Evolutionary conservation across 2,888 invertebrate genomes (phyloP).

Genomic region (Lymantria dispar): DNA sequence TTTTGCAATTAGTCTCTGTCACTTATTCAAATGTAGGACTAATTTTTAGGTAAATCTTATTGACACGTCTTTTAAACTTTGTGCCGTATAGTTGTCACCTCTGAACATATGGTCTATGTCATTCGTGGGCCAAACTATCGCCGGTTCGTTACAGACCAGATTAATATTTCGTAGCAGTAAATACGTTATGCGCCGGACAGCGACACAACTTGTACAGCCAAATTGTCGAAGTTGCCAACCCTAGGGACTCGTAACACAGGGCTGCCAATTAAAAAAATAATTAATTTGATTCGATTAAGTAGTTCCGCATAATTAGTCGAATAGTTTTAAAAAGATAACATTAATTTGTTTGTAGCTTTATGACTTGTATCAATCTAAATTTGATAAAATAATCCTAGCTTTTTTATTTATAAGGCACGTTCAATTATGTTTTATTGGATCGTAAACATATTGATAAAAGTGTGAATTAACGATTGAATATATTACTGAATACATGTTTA

Average conservation of each 20-base stretch:
- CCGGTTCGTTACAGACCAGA: conserved; percentile 67
- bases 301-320: conserved; percentile 23
- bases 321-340: conserved; percentile 19
- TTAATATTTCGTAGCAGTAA: conserved; percentile 79
- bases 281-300: conserved; percentile 31
- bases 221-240: conserved; percentile 76
- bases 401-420: neutral
- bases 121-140: conserved; percentile 58
- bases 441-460: neutral
- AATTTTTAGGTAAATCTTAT: neutral
- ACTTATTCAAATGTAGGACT: neutral
- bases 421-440: neutral
- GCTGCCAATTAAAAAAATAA: conserved; percentile 39
- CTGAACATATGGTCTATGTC: conserved; percentile 48
- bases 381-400: neutral
- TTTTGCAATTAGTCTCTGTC: neutral
- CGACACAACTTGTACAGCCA: conserved; percentile 62
- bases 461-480: too few relatives aligned
- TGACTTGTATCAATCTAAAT: conserved; percentile 6
- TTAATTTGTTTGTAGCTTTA: conserved; percentile 18
- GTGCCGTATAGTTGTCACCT: conserved; percentile 22
- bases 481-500: neutral
- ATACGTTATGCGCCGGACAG: conserved; percentile 75
- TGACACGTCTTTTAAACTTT: conserved; percentile 3
- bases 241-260: conserved; percentile 53